Percentiles rank a stretch among this genome's conserved stretches.
Evolutionary conservation across 2,113 vertebrate genomes (phyloP).

Genomic region (Microtus ochrogaster): DNA sequence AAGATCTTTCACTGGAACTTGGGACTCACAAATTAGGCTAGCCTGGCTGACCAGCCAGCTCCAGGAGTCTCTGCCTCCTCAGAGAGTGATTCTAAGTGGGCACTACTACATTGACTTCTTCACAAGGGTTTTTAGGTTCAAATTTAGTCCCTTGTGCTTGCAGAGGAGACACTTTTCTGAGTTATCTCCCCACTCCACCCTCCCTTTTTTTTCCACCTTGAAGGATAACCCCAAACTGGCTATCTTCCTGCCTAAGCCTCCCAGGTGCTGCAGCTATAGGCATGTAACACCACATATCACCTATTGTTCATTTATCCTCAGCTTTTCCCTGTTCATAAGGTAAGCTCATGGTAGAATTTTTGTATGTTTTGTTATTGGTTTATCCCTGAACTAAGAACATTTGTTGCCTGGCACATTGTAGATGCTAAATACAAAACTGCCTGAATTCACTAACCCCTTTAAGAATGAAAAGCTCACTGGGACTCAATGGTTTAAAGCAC

Average conservation of each 20-base stretch:
- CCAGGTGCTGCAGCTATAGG: neutral
- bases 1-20: neutral
- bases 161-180: neutral
- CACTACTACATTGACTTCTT: neutral
- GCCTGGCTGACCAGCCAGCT: neutral
- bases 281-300: fast-evolving
- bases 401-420: neutral
- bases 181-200: too few relatives aligned
- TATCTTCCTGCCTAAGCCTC: neutral
- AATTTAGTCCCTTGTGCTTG: neutral
- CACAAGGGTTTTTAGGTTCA: neutral
- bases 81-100: neutral
- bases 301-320: neutral
- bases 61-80: neutral
- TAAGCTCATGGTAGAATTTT: constrained; percentile 6
- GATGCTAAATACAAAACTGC: neutral
- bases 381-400: constrained; percentile 25
- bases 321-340: neutral
- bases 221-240: neutral
- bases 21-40: neutral
- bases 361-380: constrained; percentile 1
- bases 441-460: neutral
- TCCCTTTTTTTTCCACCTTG: neutral
- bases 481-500: neutral
- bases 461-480: neutral